These are phyloP conservation scores for Xestia rhomboidea DNA, from an alignment of 2,888 invertebrate genomes.

Conservation along the genomic window DNA sequence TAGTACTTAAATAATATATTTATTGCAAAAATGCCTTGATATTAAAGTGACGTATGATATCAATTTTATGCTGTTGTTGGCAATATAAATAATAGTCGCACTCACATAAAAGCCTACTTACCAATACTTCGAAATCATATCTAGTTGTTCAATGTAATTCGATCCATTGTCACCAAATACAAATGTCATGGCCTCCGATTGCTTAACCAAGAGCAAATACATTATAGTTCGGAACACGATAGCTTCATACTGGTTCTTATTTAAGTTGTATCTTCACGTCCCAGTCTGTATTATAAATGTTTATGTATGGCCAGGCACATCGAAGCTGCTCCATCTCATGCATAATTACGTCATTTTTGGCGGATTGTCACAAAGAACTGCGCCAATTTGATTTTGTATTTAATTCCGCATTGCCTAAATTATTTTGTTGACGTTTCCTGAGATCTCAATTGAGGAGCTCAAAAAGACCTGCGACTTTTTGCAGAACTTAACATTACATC, in stretches of 20 bases:
- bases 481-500: background rate
- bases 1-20: too few species aligned
- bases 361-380: slow-evolving; percentile 59
- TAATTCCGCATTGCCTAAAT: slow-evolving; percentile 62
- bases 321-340: slow-evolving; percentile 39
- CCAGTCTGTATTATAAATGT: slow-evolving; percentile 16
- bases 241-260: slow-evolving; percentile 1
- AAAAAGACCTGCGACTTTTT: slow-evolving; percentile 2
- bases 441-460: background rate
- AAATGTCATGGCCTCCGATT: slow-evolving; percentile 27
- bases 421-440: slow-evolving; percentile 14
- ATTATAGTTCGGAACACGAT: slow-evolving; percentile 17
- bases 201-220: slow-evolving; percentile 28
- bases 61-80: background rate
- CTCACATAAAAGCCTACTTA: background rate
- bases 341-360: slow-evolving; percentile 62
- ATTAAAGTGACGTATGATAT: too few species aligned
- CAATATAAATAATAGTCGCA: background rate
- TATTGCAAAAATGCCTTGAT: too few species aligned
- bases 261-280: slow-evolving; percentile 11
- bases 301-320: slow-evolving; percentile 17
- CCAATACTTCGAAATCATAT: slow-evolving; percentile 20
- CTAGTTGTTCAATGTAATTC: slow-evolving; percentile 36
- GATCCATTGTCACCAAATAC: slow-evolving; percentile 40
- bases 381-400: slow-evolving; percentile 53